Conservation (phyloP, 2,113 vertebrate species). For the Casuarius casuarius region DNA sequence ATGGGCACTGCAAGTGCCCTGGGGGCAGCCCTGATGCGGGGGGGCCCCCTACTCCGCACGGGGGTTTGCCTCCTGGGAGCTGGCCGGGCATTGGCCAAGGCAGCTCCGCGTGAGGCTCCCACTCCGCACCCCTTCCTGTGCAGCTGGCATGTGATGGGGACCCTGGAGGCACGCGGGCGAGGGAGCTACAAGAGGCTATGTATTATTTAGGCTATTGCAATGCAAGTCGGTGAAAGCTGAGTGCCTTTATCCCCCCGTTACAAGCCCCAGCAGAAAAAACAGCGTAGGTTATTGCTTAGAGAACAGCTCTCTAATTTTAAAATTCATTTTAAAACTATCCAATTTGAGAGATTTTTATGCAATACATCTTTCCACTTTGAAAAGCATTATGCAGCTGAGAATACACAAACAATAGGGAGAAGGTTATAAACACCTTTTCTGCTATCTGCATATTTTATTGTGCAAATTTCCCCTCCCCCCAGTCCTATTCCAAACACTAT, state of each 20-base stretch:
- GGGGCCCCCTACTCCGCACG: no score
- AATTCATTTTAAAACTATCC: constrained; percentile 43
- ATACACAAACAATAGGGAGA: constrained; percentile 42
- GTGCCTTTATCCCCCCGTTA: neutral
- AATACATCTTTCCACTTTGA: neutral
- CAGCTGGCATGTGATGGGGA: neutral
- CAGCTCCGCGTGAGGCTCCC: no score
- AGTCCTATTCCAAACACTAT: constrained; percentile 46
- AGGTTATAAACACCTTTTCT: constrained; percentile 55
- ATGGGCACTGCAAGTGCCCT: fast-evolving
- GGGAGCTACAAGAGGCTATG: fast-evolving
- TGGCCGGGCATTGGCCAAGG: no score
- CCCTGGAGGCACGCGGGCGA: neutral
- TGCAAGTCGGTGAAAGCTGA: neutral
- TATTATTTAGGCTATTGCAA: neutral
- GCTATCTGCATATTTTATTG: constrained; percentile 38
- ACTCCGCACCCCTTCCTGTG: neutral
- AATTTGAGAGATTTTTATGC: constrained; percentile 7
- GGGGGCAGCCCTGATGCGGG: neutral
- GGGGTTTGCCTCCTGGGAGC: no score
- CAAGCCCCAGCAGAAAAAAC: neutral
- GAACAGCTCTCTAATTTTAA: neutral
- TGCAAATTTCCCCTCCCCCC: constrained; percentile 48
- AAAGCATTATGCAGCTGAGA: constrained; percentile 48
- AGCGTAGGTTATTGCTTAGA: neutral